phyloP scores from a whole-genome alignment of 2,888 invertebrate genomes.

The Seira sanloemensis region DNA sequence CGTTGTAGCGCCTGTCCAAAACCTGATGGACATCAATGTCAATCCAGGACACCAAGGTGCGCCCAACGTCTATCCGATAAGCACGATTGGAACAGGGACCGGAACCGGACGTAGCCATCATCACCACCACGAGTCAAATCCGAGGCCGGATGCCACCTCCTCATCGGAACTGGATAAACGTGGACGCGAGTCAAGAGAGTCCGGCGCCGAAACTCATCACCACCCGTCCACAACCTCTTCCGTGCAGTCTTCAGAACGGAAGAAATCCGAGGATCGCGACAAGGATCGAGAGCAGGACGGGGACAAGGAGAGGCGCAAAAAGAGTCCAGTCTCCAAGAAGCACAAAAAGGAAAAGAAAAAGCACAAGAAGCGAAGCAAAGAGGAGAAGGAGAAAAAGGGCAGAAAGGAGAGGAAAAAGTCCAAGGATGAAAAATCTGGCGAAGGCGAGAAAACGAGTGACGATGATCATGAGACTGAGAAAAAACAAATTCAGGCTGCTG shows the following conservation, averaged over 20 bases:
- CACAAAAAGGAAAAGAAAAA: constrained; percentile 75
- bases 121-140: constrained; percentile 24
- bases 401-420: constrained; percentile 75
- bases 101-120: constrained; percentile 40
- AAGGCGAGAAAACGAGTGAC: constrained; percentile 45
- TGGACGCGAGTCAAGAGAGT: constrained; percentile 32
- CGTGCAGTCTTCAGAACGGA: constrained; percentile 68
- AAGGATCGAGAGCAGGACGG: constrained; percentile 21
- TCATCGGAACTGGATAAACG: constrained; percentile 44
- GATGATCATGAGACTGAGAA: constrained; percentile 24
- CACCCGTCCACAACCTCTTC: not conserved
- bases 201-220: not conserved
- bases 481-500: not conserved
- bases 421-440: constrained; percentile 73
- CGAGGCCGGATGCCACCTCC: not conserved
- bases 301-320: constrained; percentile 38
- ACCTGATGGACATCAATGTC: constrained; percentile 66
- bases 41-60: constrained; percentile 30
- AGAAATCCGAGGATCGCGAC: constrained; percentile 75
- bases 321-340: constrained; percentile 55
- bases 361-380: constrained; percentile 76
- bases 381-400: constrained; percentile 74
- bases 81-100: constrained; percentile 35
- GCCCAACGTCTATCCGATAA: constrained; percentile 34
- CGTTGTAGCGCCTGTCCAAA: constrained; percentile 55